Evolutionary conservation across 2,797 vertebrate genomes (phyloP).

Genomic region (Columba guinea): DNA sequence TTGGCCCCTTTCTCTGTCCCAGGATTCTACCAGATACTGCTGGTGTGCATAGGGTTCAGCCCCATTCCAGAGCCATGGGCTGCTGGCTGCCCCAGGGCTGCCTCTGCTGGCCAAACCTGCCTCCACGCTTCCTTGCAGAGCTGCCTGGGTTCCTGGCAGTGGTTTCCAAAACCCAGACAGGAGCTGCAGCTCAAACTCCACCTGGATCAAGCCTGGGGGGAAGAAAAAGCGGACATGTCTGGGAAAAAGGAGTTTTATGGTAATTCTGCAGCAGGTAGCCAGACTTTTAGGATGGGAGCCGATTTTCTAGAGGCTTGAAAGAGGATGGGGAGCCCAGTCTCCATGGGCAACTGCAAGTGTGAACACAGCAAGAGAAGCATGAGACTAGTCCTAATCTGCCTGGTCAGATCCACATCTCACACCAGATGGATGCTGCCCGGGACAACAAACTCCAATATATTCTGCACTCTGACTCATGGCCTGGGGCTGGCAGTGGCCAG

Average conservation of each 20-base stretch:
- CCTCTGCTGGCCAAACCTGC: neutral
- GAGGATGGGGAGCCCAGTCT: neutral
- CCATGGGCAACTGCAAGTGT: neutral
- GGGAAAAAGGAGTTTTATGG: slow-evolving; percentile 34
- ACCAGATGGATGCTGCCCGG: neutral
- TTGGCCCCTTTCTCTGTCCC: neutral
- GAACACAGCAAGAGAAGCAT: neutral
- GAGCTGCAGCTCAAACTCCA: neutral
- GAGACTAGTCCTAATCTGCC: slow-evolving; percentile 20
- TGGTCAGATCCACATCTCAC: slow-evolving; percentile 22
- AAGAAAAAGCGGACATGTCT: neutral
- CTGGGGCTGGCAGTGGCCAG: neutral
- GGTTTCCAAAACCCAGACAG: slow-evolving; percentile 30
- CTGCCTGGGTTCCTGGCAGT: neutral
- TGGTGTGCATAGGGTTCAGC: accelerated
- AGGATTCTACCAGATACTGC: neutral
- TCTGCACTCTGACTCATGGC: neutral
- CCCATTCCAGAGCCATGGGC: accelerated
- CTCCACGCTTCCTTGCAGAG: neutral
- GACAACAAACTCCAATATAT: neutral
- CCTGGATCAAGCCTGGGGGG: neutral
- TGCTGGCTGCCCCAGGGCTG: neutral
- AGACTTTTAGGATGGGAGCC: neutral
- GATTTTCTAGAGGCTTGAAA: neutral
- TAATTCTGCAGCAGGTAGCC: slow-evolving; percentile 14